phyloP scores from a whole-genome alignment of 1,140 invertebrate species.

The Drosophila cardini region DNA sequence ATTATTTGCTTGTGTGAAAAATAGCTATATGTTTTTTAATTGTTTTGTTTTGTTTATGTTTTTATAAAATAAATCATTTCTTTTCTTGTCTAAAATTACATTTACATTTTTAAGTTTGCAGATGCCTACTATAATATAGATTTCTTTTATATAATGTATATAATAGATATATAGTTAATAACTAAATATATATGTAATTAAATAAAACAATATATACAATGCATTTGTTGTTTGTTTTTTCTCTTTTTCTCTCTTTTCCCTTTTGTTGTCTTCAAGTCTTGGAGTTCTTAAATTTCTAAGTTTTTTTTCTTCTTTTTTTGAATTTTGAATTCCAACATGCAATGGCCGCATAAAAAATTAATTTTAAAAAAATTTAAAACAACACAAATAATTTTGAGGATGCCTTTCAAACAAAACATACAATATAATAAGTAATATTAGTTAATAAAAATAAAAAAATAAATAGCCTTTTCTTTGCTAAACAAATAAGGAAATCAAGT shows the following conservation, averaged over 20 bases:
- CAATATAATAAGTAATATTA: conserved; percentile 32
- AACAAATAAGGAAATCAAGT: conserved; percentile 63
- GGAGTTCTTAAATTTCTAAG: conserved; percentile 70
- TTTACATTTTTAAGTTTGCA: conserved; percentile 60
- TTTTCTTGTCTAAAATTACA: conserved; percentile 57
- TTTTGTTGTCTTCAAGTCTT: conserved; percentile 73
- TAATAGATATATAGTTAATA: conserved; percentile 22
- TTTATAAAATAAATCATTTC: conserved; percentile 69
- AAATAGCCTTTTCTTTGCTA: conserved; percentile 80
- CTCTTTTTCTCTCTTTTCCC: conserved; percentile 32
- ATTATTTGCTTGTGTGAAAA: conserved; percentile 76
- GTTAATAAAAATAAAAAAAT: conserved; percentile 47
- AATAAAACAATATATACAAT: conserved; percentile 79
- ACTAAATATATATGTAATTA: conserved; percentile 59
- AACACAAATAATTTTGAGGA: conserved; percentile 50
- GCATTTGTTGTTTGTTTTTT: conserved; percentile 39
- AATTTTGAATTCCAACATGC: conserved; percentile 72
- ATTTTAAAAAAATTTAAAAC: conserved; percentile 35
- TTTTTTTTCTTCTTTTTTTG: conserved; percentile 23
- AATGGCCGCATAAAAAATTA: conserved; percentile 63
- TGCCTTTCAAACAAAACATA: conserved; percentile 25
- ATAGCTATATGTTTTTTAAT: conserved; percentile 65
- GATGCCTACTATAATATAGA: conserved; percentile 39
- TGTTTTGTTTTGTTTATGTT: too few relatives aligned
- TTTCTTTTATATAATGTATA: conserved; percentile 30